Conservation (phyloP, 2,113 vertebrate genomes). For the Pterophyllum scalare region DNA sequence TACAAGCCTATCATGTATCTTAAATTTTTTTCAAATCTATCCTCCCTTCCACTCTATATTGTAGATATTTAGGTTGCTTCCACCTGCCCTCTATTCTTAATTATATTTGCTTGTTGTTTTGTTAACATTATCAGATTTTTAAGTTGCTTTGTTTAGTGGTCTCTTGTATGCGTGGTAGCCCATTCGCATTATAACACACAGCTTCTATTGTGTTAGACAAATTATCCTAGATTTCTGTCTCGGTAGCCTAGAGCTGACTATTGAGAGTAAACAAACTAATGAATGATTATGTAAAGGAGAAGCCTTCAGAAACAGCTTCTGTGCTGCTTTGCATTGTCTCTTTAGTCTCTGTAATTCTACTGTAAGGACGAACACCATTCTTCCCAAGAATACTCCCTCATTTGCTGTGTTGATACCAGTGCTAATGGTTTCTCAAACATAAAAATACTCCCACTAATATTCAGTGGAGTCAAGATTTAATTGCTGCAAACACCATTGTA, state of each 20-base stretch:
- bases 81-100: not conserved
- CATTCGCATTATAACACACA: not conserved
- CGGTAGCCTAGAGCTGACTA: constrained; percentile 5
- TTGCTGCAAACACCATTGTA: not conserved
- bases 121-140: not conserved
- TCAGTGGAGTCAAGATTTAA: not conserved
- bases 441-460: not conserved
- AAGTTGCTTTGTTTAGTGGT: not conserved
- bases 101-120: not conserved
- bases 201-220: not conserved
- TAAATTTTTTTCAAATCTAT: not conserved
- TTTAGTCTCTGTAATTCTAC: not conserved
- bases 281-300: not conserved
- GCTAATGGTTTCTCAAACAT: not conserved
- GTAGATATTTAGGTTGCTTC: not conserved
- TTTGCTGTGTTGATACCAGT: not conserved
- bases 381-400: not conserved
- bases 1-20: not conserved
- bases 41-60: not conserved
- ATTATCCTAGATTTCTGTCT: constrained; percentile 11
- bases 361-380: not conserved
- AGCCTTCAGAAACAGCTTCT: not conserved
- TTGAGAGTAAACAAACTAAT: constrained; percentile 5
- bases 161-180: not conserved
- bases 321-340: constrained; percentile 1